Evolutionary conservation across 2,888 invertebrate genomes (phyloP).

Genomic region (Mellilla xanthometata): DNA sequence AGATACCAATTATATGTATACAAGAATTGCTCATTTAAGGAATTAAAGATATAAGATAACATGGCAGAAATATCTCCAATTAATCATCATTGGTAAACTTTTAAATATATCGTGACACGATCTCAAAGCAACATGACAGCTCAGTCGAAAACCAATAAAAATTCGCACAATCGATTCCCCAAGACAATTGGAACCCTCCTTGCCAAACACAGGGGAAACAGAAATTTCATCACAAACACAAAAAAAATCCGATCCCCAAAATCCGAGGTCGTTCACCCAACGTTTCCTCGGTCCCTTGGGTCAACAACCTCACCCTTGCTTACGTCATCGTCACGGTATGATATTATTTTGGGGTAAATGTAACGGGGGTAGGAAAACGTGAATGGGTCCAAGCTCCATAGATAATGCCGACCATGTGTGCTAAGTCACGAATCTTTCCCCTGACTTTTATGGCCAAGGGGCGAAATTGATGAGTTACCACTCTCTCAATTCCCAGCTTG

Average conservation of each 20-base stretch:
- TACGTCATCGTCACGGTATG: constrained; percentile 43
- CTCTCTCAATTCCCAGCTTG: no score
- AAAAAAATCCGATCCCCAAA: constrained; percentile 36
- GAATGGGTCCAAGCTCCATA: constrained; percentile 18
- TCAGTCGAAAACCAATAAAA: not conserved
- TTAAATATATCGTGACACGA: not conserved
- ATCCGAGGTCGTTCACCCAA: constrained; percentile 41
- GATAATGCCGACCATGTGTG: constrained; percentile 18
- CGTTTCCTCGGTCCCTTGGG: constrained; percentile 31
- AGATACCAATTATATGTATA: no score
- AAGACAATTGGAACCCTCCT: constrained; percentile 4
- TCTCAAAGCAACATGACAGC: not conserved
- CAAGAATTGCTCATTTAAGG: no score
- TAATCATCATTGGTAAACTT: no score
- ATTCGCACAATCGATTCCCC: constrained; percentile 3
- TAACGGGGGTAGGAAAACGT: constrained; percentile 11
- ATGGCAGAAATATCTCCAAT: no score
- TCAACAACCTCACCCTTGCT: constrained; percentile 36
- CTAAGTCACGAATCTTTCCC: constrained; percentile 7
- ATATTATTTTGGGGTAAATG: constrained; percentile 26
- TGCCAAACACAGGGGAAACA: constrained; percentile 3
- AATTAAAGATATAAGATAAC: no score
- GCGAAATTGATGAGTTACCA: no score
- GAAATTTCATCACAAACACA: constrained; percentile 24
- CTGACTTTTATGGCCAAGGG: no score